Evolutionary conservation across 2,113 vertebrate species (phyloP).

Genomic region (Toxotes jaculatrix): DNA sequence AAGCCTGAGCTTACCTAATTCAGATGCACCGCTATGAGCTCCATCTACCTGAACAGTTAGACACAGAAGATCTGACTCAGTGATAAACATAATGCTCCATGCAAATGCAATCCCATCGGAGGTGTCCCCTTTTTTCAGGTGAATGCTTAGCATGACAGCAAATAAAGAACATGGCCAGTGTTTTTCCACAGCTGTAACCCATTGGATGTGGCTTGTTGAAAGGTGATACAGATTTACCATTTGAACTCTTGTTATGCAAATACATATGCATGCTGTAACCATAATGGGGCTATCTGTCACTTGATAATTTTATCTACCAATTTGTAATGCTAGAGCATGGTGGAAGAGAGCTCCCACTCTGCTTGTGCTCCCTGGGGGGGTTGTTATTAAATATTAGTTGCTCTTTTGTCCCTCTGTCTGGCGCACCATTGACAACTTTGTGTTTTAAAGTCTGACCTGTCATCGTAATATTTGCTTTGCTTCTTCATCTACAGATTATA

Average conservation of each 20-base stretch:
- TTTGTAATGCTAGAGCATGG: background rate
- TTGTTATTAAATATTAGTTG: constrained; percentile 9
- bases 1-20: constrained; percentile 35
- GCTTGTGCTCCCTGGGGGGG: background rate
- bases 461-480: constrained; percentile 26
- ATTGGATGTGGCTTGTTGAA: constrained; percentile 41
- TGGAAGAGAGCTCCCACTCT: constrained; percentile 13
- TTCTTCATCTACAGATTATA: constrained; percentile 1
- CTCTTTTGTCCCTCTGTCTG: background rate
- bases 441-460: background rate
- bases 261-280: background rate
- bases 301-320: constrained; percentile 33
- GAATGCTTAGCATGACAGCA: constrained; percentile 59
- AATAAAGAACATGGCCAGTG: constrained; percentile 32
- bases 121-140: constrained; percentile 73
- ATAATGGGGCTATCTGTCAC: constrained; percentile 20
- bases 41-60: constrained; percentile 40
- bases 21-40: constrained; percentile 26
- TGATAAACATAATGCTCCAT: constrained; percentile 66
- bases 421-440: background rate
- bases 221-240: constrained; percentile 20
- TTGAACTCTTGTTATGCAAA: constrained; percentile 29
- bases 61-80: constrained; percentile 50
- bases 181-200: constrained; percentile 54
- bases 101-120: constrained; percentile 69